Evolutionary conservation across 2,113 vertebrate species (phyloP).

Genomic region (Triplophysa siluroides): DNA sequence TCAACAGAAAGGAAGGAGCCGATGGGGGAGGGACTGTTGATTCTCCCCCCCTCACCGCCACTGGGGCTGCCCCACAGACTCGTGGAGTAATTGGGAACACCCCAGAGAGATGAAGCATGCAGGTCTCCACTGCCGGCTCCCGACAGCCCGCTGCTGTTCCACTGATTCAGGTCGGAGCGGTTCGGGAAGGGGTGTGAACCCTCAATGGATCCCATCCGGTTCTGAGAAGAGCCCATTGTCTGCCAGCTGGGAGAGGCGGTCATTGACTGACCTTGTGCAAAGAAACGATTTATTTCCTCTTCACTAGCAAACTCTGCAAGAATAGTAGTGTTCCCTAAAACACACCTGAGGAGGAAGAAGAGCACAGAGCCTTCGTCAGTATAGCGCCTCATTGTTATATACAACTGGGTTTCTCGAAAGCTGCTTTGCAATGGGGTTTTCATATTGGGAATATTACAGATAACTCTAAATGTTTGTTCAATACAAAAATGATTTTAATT

Average conservation of each 20-base stretch:
- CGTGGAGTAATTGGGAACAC: slow-evolving; percentile 93
- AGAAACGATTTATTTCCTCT: slow-evolving; percentile 99
- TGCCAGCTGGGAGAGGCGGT: slow-evolving; percentile 94
- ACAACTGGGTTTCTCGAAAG: background rate
- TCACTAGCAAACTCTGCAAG: slow-evolving; percentile 99
- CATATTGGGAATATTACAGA: too few species aligned
- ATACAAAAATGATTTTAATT: too few species aligned
- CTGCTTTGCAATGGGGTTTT: background rate
- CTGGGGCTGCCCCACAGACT: slow-evolving; percentile 94
- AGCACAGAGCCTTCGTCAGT: background rate
- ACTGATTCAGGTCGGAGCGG: slow-evolving; percentile 93
- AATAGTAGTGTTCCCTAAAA: slow-evolving; percentile 99
- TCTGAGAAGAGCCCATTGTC: slow-evolving; percentile 89
- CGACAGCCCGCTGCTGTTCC: slow-evolving; percentile 90
- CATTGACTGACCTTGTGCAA: slow-evolving; percentile 99
- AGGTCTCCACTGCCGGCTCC: slow-evolving; percentile 85
- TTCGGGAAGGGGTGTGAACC: slow-evolving; percentile 90
- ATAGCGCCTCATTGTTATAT: background rate
- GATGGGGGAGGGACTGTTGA: slow-evolving; percentile 94
- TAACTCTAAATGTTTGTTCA: too few species aligned
- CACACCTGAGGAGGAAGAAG: slow-evolving; percentile 82
- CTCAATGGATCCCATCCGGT: slow-evolving; percentile 85
- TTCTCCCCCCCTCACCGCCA: slow-evolving; percentile 84
- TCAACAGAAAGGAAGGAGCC: slow-evolving; percentile 96
- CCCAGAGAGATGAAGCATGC: slow-evolving; percentile 96